A percentile compares a stretch with the other conserved stretches of the same genome.
Evolutionary conservation across 2,113 vertebrate species (phyloP).

Genomic region (Cephalopholis sonnerati): DNA sequence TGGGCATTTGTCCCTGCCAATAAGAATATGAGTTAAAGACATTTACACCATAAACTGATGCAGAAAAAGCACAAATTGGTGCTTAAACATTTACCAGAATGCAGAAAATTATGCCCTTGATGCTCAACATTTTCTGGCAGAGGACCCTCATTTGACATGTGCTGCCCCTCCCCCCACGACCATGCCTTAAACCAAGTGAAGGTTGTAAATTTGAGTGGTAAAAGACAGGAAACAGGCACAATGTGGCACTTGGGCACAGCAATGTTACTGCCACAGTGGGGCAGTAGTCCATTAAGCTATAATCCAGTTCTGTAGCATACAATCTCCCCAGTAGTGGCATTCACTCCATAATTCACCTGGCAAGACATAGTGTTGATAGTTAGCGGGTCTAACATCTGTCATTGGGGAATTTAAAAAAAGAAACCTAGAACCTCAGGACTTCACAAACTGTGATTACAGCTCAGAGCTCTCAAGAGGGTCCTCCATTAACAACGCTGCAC

Average conservation of each 20-base stretch:
- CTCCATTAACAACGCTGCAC: conserved; percentile 73
- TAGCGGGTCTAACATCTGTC: conserved; percentile 8
- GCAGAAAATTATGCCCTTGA: too few relatives aligned
- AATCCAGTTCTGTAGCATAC: conserved; percentile 37
- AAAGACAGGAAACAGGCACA: conserved; percentile 19
- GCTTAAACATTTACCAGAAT: too few relatives aligned
- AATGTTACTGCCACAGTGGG: conserved; percentile 68
- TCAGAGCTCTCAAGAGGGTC: conserved; percentile 75
- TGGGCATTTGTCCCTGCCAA: too few relatives aligned
- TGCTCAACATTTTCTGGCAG: too few relatives aligned
- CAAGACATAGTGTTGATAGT: conserved; percentile 23
- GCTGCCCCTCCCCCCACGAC: too few relatives aligned
- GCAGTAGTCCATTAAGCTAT: conserved; percentile 70
- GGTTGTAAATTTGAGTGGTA: conserved; percentile 38
- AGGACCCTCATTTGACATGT: too few relatives aligned
- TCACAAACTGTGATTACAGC: conserved; percentile 77
- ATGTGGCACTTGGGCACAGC: conserved; percentile 22
- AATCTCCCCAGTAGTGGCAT: conserved; percentile 21
- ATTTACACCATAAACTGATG: too few relatives aligned
- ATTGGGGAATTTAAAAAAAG: conserved; percentile 16
- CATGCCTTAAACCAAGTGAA: conserved; percentile 62
- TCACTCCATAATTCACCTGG: conserved; percentile 37
- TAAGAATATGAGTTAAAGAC: too few relatives aligned
- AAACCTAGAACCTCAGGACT: conserved; percentile 39
- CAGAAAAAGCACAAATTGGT: too few relatives aligned